Conservation (phyloP, 1,140 invertebrate genomes). For the Neelides sp. region DNA sequence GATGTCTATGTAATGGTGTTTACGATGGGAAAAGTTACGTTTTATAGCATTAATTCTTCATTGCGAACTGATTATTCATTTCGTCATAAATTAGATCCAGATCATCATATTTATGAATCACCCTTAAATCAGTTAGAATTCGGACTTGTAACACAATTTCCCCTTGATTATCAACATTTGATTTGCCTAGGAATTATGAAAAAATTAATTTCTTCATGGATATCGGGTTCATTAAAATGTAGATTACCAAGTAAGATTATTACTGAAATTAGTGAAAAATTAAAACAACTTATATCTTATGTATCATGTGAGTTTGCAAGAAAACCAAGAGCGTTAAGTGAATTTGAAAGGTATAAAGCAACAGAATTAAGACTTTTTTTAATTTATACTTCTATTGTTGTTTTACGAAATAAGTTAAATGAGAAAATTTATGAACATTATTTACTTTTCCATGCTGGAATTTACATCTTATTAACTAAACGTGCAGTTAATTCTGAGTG, state of each 20-base stretch:
- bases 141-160: background rate
- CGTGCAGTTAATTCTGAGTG: background rate
- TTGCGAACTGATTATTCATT: no score
- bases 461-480: conserved; percentile 13
- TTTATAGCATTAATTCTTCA: no score
- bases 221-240: background rate
- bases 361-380: no score
- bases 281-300: background rate
- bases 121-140: no score
- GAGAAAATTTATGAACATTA: conserved; percentile 1
- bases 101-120: no score
- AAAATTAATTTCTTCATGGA: background rate
- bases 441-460: conserved; percentile 17
- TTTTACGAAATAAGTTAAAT: background rate
- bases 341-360: background rate
- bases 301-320: background rate
- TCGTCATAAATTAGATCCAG: no score
- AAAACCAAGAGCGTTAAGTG: background rate
- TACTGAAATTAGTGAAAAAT: background rate
- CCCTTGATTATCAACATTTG: background rate
- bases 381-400: background rate
- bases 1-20: no score
- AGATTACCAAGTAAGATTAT: background rate
- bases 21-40: no score
- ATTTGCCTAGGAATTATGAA: no score